A percentile compares a stretch with the other conserved stretches of the same genome.
Conservation (phyloP, 2,888 invertebrate species). For the Pyrrhosoma nymphula region DNA sequence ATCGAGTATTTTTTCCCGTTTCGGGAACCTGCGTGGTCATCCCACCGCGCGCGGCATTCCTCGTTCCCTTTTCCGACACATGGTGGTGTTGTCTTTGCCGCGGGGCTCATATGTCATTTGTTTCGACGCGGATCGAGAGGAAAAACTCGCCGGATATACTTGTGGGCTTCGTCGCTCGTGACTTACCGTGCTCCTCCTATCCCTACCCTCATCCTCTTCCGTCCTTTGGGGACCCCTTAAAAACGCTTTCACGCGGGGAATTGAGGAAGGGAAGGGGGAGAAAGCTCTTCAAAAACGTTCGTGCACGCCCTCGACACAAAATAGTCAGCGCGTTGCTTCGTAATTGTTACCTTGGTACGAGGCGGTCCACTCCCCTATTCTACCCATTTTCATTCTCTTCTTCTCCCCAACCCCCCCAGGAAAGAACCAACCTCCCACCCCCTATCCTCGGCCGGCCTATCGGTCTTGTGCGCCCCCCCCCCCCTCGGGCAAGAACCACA, state of each 20-base stretch:
- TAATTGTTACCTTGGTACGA: conserved; percentile 57
- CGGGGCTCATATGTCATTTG: not conserved
- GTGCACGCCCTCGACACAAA: not conserved
- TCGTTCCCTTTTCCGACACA: not conserved
- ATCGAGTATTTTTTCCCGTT: not conserved
- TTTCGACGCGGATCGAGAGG: not conserved
- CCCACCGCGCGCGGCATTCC: not conserved
- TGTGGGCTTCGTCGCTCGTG: not conserved
- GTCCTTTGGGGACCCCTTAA: not conserved
- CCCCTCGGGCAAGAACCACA: not conserved
- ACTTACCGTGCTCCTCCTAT: not conserved
- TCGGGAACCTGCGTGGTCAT: not conserved
- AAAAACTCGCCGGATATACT: not conserved
- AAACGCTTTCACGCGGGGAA: not conserved
- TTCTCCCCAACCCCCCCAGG: not conserved
- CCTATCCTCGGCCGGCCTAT: not conserved
- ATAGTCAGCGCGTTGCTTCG: not conserved
- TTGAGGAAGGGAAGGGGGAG: no score
- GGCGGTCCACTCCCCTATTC: not conserved
- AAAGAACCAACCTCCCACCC: not conserved
- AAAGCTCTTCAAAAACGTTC: not conserved
- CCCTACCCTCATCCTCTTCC: not conserved
- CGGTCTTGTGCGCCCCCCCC: not conserved
- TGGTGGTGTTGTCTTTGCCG: not conserved
- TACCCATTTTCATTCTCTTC: no score